Conservation (phyloP, 1,140 invertebrate genomes). For the Probaryconus sp. region DNA sequence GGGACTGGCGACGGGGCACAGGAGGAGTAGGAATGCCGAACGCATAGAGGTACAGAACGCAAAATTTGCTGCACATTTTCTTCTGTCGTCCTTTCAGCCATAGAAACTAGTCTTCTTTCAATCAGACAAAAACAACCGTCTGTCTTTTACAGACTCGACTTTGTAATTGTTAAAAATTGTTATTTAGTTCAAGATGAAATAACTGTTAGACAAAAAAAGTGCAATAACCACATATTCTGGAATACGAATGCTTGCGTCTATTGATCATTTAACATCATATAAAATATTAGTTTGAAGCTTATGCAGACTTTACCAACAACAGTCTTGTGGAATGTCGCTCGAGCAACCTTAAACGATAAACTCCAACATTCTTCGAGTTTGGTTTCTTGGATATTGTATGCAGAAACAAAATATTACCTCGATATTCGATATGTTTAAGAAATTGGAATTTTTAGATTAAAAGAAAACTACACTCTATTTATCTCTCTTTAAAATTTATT, state of each 20-base stretch:
- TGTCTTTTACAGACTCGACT: too few species aligned
- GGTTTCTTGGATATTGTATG: slow-evolving; percentile 44
- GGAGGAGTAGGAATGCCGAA: slow-evolving; percentile 50
- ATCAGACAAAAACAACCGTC: too few species aligned
- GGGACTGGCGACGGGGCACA: slow-evolving; percentile 66
- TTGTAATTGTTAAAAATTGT: too few species aligned
- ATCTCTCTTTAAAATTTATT: too few species aligned
- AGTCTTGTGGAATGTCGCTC: slow-evolving; percentile 57
- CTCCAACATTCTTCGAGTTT: slow-evolving; percentile 39
- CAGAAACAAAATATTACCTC: slow-evolving; percentile 41
- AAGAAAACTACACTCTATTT: too few species aligned
- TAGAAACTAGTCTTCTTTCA: slow-evolving; percentile 67
- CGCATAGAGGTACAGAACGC: slow-evolving; percentile 50
- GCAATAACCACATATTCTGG: too few species aligned
- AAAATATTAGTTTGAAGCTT: slow-evolving; percentile 63
- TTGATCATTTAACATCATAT: slow-evolving; percentile 63
- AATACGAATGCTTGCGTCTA: too few species aligned
- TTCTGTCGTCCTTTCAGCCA: slow-evolving; percentile 56
- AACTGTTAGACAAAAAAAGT: too few species aligned
- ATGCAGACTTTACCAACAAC: slow-evolving; percentile 59
- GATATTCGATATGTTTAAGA: slow-evolving; percentile 43
- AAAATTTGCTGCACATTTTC: slow-evolving; percentile 61
- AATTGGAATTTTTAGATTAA: slow-evolving; percentile 18
- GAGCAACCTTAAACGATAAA: slow-evolving; percentile 59
- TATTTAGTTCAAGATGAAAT: too few species aligned